A percentile compares a stretch with the other conserved stretches of the same genome.
Evolutionary conservation across 2,113 vertebrate genomes (phyloP).

Genomic region (Mustelus asterias): DNA sequence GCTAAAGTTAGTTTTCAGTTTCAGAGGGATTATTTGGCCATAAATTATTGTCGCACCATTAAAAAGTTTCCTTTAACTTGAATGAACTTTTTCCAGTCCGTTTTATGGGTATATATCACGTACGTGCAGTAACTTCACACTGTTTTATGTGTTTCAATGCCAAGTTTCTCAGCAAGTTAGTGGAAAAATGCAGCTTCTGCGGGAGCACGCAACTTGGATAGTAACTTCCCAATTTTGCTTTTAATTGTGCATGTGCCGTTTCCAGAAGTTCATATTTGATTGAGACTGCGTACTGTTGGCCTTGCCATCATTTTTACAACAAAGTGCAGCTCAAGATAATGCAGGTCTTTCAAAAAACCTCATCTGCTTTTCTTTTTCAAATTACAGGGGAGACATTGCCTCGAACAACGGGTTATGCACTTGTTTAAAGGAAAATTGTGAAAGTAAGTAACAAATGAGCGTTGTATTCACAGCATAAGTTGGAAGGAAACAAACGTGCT

Average conservation of each 20-base stretch:
- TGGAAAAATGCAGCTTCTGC: background rate
- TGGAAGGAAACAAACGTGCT: background rate
- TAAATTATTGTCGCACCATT: background rate
- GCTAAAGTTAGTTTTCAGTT: background rate
- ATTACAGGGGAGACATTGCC: background rate
- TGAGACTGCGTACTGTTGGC: background rate
- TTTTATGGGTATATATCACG: background rate
- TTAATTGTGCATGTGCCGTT: background rate
- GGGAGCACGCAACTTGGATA: background rate
- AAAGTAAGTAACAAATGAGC: constrained; percentile 4
- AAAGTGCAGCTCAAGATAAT: background rate
- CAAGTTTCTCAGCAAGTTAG: background rate
- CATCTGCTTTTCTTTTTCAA: background rate
- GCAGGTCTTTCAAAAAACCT: background rate
- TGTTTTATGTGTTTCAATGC: background rate
- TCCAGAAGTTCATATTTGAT: background rate
- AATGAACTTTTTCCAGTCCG: background rate
- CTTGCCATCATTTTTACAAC: background rate
- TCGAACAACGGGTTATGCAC: background rate
- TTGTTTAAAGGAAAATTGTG: background rate
- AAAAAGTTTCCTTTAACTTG: background rate
- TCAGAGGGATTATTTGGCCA: background rate
- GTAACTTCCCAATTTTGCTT: background rate
- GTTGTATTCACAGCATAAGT: background rate
- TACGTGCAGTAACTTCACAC: background rate